These are phyloP conservation scores for Vanessa tameamea DNA, from an alignment of 1,140 invertebrate species.

Conservation along the genomic window DNA sequence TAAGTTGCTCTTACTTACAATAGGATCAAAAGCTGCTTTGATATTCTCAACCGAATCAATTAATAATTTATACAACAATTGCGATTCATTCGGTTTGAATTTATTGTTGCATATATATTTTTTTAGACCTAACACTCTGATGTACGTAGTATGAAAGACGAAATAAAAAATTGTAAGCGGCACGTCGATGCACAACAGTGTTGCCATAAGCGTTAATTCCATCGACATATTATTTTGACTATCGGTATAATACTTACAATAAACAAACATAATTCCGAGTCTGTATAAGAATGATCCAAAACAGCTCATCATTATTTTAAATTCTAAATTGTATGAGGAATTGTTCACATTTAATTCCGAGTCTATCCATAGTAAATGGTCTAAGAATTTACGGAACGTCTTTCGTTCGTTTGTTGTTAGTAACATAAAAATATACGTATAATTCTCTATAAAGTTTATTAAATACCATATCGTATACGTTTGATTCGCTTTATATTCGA, in stretches of 20 bases:
- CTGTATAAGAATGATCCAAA: too few species aligned
- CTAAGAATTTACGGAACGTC: conserved; percentile 8
- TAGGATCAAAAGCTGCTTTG: conserved; percentile 1
- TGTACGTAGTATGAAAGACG: not conserved
- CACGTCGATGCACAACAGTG: conserved; percentile 8
- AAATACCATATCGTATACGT: not conserved
- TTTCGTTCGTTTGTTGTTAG: not conserved
- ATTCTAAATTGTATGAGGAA: too few species aligned
- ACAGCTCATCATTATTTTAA: too few species aligned
- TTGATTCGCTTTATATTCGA: too few species aligned
- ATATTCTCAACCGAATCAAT: conserved; percentile 4
- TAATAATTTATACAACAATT: conserved; percentile 13
- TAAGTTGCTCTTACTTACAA: conserved; percentile 3
- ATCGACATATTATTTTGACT: not conserved
- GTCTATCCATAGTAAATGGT: not conserved
- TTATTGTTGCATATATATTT: not conserved
- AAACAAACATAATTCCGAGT: too few species aligned
- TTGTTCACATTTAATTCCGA: not conserved
- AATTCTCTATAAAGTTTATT: not conserved
- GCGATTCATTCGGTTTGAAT: not conserved
- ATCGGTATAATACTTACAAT: too few species aligned
- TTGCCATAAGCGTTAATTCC: not conserved
- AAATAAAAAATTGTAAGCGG: conserved; percentile 5
- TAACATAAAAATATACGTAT: conserved; percentile 12
- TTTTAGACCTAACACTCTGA: not conserved